phyloP scores from a whole-genome alignment of 2,797 vertebrate genomes.

The Anguilla obscura region DNA sequence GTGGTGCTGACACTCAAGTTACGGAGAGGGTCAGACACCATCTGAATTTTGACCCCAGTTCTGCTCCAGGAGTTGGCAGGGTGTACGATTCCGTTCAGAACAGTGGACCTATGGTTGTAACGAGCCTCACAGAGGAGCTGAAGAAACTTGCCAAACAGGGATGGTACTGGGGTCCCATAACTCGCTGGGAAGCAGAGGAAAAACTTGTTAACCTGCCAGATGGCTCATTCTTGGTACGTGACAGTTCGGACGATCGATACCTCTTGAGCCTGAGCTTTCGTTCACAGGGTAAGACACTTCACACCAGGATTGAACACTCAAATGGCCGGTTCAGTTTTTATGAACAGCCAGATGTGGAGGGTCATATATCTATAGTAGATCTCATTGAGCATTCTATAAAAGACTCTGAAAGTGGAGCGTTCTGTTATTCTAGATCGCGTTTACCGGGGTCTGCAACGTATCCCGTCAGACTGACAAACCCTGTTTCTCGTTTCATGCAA shows the following conservation, averaged over 20 bases:
- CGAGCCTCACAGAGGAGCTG: conserved; percentile 94
- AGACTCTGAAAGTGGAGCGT: conserved; percentile 97
- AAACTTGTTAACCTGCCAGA: conserved; percentile 91
- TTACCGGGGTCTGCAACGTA: conserved; percentile 96
- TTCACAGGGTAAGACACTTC: conserved; percentile 95
- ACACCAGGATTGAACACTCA: conserved; percentile 97
- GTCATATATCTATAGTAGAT: conserved; percentile 96
- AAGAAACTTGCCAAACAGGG: conserved; percentile 97
- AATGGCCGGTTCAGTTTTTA: conserved; percentile 99
- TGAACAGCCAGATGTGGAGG: conserved; percentile 96
- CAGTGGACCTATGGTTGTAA: conserved; percentile 92
- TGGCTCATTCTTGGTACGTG: conserved; percentile 94
- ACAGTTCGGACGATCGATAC: conserved; percentile 96
- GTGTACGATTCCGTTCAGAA: conserved; percentile 95
- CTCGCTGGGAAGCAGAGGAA: conserved; percentile 97
- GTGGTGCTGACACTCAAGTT: conserved; percentile 81
- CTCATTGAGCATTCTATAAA: conserved; percentile 96
- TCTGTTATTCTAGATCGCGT: conserved; percentile 96
- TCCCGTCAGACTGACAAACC: conserved; percentile 94
- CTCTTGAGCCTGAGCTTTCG: conserved; percentile 98
- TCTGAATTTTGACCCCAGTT: conserved; percentile 94
- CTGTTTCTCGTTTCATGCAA: conserved; percentile 98
- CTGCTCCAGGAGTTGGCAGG: conserved; percentile 90
- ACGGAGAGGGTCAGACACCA: conserved; percentile 91
- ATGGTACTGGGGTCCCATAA: conserved; percentile 99